Percentiles rank a stretch among this genome's conserved stretches.
Evolutionary conservation across 2,888 invertebrate genomes (phyloP).

Genomic region (Drosophila emarginata): DNA sequence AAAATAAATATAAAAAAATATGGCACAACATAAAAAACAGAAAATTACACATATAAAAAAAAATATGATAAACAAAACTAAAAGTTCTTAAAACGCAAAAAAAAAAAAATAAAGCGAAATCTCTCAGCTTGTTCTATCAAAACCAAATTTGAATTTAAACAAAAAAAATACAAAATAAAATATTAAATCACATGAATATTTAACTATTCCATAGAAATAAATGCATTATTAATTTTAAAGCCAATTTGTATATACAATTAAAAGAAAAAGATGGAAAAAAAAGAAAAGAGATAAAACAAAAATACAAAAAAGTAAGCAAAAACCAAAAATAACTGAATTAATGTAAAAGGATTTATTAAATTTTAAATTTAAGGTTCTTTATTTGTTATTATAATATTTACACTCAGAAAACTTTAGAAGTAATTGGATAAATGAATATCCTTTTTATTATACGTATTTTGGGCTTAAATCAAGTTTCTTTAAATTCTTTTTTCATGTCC

Average conservation of each 20-base stretch:
- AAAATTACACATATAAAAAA: constrained; percentile 14
- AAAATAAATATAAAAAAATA: constrained; percentile 10
- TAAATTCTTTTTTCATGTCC: background rate
- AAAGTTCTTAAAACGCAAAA: constrained; percentile 24
- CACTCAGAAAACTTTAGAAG: background rate
- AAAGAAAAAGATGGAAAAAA: constrained; percentile 21
- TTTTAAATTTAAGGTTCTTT: background rate
- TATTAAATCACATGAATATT: constrained; percentile 19
- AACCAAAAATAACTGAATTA: constrained; percentile 7
- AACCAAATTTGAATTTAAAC: constrained; percentile 8
- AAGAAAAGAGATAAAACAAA: constrained; percentile 11
- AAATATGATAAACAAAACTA: constrained; percentile 9
- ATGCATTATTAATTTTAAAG: constrained; percentile 34
- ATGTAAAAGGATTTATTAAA: constrained; percentile 9
- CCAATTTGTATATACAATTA: constrained; percentile 21
- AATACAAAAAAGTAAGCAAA: background rate
- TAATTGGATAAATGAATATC: background rate
- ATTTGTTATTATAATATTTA: background rate
- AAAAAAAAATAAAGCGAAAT: constrained; percentile 10
- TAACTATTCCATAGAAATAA: constrained; percentile 29
- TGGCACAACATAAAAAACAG: constrained; percentile 21
- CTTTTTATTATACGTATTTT: background rate
- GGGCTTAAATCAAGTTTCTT: background rate
- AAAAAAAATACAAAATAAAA: constrained; percentile 25
- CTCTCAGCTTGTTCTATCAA: constrained; percentile 28